Evolutionary conservation across 2,113 vertebrate genomes (phyloP), one percentile per base, ranked within the genome.

Genomic region (Pipa parva): DNA sequence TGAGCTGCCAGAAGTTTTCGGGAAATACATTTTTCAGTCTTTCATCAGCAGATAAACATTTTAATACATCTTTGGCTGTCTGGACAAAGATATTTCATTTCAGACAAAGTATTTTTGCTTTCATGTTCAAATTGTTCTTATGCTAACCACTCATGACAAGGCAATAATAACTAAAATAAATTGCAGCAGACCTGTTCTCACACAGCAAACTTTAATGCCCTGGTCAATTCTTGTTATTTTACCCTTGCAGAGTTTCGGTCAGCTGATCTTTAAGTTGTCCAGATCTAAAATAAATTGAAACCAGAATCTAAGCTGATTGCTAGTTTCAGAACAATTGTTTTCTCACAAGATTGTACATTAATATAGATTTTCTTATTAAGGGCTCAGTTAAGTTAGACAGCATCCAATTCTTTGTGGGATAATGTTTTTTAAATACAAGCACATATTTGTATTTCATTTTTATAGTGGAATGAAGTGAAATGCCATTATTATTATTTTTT

Each of bases 61-160:
- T n/a, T 56, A 9, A 56, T 56, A 56, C 15, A 56, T 56, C 31
- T 29, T 56, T 18, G n/a, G 50, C 27, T 31, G 52, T 56, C 52
- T 56, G 27, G 27, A 56, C n/a, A 11, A 12, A 29, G n/a, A 31
- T 56, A 29, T 31, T 36, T 57, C n/a, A 7, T 18, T 36, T n/a
- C 15, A 24, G 13, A 24, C 8, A 55, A 29, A 55, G 12, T 55
- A 24, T 36, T 57, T 49, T 22, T 58, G 55, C 55, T 36, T 58
- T 58, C 31, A 58, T 33, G 18, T 20, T 58, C 12, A 22, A 18
- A 37, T 12, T 58, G 18, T 57, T 55, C 25, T 56, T n/a, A n/a
- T 29, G 9, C 7, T 31, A 56, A 29, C n/a, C 27, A 20, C 17
- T 31, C 27, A 56, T 56, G 26, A 56, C 52, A 56, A 29, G 8